Percentiles rank a stretch among this genome's conserved stretches.
These are phyloP conservation scores for Andinoacara biseriatus DNA, from an alignment of 2,113 vertebrate genomes.

Conservation along the genomic window DNA sequence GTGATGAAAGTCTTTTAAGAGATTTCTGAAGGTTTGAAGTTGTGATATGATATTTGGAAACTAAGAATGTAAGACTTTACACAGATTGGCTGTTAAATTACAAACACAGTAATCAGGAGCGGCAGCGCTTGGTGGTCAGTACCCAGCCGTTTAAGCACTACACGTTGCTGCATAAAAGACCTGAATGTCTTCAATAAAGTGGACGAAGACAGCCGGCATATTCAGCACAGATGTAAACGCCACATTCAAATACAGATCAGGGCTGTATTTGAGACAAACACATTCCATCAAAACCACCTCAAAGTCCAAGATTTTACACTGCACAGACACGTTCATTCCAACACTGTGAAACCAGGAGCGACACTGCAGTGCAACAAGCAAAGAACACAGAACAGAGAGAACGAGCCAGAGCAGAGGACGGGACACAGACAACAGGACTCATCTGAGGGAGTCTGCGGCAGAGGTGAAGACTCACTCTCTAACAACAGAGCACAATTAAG, in stretches of 20 bases:
- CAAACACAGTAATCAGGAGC: background rate
- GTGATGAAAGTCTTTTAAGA: background rate
- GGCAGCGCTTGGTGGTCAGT: background rate
- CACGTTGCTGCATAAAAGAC: background rate
- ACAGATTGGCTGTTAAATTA: background rate
- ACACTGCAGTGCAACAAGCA: conserved; percentile 39
- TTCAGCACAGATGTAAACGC: conserved; percentile 47
- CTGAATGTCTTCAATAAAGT: background rate
- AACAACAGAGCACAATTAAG: conserved; percentile 93
- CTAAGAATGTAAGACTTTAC: background rate
- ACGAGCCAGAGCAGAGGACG: conserved; percentile 8
- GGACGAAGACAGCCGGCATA: background rate
- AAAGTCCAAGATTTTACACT: background rate
- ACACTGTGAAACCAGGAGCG: conserved; percentile 18
- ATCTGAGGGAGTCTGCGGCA: conserved; percentile 42
- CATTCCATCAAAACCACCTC: background rate
- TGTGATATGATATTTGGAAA: background rate
- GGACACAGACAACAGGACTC: conserved; percentile 44
- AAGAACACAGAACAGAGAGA: background rate
- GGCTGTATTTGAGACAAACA: conserved; percentile 38
- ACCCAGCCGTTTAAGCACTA: conserved; percentile 30
- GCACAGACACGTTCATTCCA: conserved; percentile 22
- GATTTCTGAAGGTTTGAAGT: background rate
- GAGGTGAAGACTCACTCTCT: conserved; percentile 87
- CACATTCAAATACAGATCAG: conserved; percentile 45